phyloP scores from a whole-genome alignment of 2,113 vertebrate species.

The Protobothrops mucrosquamatus region DNA sequence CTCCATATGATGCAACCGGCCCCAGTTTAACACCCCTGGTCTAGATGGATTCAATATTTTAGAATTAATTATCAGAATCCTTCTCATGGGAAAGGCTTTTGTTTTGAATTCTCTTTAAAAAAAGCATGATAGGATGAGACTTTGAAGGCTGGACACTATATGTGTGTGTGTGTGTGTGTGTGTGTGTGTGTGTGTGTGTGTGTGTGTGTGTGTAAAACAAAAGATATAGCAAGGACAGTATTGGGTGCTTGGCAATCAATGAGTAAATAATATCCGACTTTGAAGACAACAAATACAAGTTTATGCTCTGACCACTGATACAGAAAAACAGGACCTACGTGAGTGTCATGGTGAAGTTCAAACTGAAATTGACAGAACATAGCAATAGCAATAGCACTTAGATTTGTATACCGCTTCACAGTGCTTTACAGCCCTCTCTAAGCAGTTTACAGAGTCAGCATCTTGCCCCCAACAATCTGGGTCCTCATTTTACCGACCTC shows the following conservation, averaged over 20 bases:
- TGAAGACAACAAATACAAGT: background rate
- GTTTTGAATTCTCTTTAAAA: background rate
- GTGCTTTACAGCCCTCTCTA: no score
- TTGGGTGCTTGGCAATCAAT: background rate
- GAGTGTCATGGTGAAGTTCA: background rate
- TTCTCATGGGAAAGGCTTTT: background rate
- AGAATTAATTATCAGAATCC: background rate
- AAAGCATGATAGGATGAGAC: background rate
- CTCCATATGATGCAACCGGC: no score
- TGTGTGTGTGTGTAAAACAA: background rate
- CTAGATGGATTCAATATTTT: background rate
- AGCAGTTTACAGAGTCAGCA: no score
- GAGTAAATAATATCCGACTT: background rate
- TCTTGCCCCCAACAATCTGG: no score
- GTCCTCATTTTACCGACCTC: no score
- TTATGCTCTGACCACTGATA: background rate
- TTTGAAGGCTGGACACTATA: background rate
- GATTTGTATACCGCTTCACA: no score
- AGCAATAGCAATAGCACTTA: background rate
- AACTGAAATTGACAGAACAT: background rate
- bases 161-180: no score
- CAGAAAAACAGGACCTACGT: background rate
- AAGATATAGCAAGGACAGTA: background rate
- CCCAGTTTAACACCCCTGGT: no score
- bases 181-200: no score